phyloP scores from a whole-genome alignment of 2,113 vertebrate species.

The Phrynosoma blainvillii region DNA sequence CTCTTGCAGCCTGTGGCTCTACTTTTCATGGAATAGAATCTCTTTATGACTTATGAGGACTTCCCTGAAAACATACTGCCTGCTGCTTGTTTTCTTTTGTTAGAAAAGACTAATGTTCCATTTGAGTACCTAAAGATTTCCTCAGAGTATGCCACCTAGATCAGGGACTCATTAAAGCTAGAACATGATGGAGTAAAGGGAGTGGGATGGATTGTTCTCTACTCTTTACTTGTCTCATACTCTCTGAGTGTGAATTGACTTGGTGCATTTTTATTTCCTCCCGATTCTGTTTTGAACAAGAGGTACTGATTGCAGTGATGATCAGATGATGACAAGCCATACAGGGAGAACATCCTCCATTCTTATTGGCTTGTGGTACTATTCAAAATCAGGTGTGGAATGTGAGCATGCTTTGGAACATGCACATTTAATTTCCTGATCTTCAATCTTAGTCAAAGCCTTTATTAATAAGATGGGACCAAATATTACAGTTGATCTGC shows the following conservation, averaged over 20 bases:
- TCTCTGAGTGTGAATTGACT: neutral
- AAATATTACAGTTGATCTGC: neutral
- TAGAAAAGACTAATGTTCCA: neutral
- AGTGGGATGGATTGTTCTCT: neutral
- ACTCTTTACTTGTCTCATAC: neutral
- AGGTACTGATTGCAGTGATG: too few species aligned
- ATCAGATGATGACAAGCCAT: neutral
- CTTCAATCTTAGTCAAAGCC: neutral
- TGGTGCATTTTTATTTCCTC: neutral
- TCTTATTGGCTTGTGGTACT: neutral
- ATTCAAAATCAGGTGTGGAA: neutral
- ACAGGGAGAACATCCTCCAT: neutral
- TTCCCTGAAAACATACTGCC: neutral
- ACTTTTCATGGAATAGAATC: neutral
- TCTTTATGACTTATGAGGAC: neutral
- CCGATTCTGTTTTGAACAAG: neutral
- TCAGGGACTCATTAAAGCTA: neutral
- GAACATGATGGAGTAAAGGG: neutral
- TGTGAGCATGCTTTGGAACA: neutral
- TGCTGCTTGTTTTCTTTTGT: neutral
- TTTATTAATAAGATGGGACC: conserved; percentile 1
- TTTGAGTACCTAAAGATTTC: neutral
- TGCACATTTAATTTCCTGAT: neutral
- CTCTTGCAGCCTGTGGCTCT: neutral
- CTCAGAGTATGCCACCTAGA: neutral